A percentile compares a stretch with the other conserved stretches of the same genome.
These are phyloP conservation scores for Holothuria leucospilota DNA, from an alignment of 53 echinoderm and acorn worm genomes.

Conservation along the genomic window DNA sequence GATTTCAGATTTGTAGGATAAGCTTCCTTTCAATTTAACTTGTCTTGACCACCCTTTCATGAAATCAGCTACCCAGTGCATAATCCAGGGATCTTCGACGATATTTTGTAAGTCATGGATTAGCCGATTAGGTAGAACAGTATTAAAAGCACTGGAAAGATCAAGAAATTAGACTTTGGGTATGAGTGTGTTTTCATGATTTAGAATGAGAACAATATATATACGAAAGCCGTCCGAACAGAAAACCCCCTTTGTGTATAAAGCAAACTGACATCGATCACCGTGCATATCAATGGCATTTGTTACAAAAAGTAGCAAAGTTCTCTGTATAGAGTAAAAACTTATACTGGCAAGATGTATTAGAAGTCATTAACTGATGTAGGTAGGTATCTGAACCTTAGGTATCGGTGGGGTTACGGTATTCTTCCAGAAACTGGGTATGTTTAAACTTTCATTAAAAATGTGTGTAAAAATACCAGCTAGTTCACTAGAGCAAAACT, in stretches of 20 bases:
- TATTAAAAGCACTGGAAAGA: too few relatives aligned
- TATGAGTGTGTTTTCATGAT: too few relatives aligned
- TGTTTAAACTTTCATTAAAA: constrained; percentile 16
- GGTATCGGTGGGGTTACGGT: background rate
- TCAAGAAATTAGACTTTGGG: too few relatives aligned
- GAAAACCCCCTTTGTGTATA: constrained; percentile 1
- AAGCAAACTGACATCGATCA: background rate
- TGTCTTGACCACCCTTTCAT: too few relatives aligned
- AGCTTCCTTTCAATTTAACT: too few relatives aligned
- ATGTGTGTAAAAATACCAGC: background rate
- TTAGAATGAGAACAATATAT: too few relatives aligned
- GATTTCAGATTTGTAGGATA: too few relatives aligned
- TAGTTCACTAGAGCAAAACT: constrained; percentile 10
- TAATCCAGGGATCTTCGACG: too few relatives aligned
- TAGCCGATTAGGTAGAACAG: too few relatives aligned
- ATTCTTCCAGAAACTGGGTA: constrained; percentile 12
- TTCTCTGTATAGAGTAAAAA: background rate
- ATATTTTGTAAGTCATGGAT: too few relatives aligned
- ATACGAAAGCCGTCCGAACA: background rate
- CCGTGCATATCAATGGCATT: background rate
- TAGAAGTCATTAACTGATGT: background rate
- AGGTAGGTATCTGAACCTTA: constrained; percentile 9
- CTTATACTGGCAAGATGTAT: background rate
- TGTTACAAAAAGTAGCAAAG: background rate
- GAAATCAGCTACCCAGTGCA: too few relatives aligned